Percentiles rank a stretch among this genome's conserved stretches.
phyloP scores from a whole-genome alignment of 2,797 vertebrate genomes.

The Manis javanica region DNA sequence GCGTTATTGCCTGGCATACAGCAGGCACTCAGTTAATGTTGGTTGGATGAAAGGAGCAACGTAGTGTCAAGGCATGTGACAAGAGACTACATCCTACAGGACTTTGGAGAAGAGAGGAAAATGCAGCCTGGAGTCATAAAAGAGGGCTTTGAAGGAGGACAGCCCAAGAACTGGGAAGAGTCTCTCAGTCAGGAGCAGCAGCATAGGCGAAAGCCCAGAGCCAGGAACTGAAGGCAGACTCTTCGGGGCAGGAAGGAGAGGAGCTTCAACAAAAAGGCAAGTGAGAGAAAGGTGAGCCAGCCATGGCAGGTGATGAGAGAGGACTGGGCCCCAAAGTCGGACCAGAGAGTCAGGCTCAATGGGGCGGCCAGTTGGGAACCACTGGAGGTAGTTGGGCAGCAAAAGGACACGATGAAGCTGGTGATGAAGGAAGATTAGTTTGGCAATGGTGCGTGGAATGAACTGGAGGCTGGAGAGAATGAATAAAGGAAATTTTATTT shows the following conservation, averaged over 20 bases:
- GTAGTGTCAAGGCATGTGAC: background rate
- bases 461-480: conserved; percentile 53
- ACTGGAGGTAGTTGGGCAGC: background rate
- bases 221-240: background rate
- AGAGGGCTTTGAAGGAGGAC: background rate
- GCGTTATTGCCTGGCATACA: background rate
- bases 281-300: background rate
- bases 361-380: accelerated
- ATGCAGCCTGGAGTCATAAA: background rate
- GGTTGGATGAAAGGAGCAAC: background rate
- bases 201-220: background rate
- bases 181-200: background rate
- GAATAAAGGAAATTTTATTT: conserved; percentile 32
- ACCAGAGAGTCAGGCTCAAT: background rate
- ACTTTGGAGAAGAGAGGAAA: background rate
- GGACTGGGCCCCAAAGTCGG: background rate
- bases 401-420: background rate
- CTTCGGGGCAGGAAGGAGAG: background rate
- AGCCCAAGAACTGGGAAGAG: background rate
- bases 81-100: background rate
- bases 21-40: background rate
- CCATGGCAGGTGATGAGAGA: accelerated
- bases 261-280: background rate
- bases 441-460: background rate
- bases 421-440: conserved; percentile 21